A percentile compares a stretch with the other conserved stretches of the same genome.
Conservation (phyloP, 2,113 vertebrate species). For the Silurus glanis region DNA sequence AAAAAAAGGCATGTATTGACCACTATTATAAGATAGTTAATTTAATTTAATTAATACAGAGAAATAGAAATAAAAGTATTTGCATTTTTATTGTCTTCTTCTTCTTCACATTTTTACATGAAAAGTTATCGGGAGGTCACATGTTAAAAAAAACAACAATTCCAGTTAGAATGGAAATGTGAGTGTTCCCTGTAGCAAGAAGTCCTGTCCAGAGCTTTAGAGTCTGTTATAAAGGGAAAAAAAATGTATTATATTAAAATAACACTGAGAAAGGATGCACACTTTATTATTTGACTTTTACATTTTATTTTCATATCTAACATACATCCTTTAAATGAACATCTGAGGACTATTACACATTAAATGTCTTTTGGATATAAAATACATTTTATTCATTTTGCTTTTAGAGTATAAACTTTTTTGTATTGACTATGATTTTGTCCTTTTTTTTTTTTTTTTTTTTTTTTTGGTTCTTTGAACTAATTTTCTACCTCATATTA, state of each 20-base stretch:
- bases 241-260: not conserved
- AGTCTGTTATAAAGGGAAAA: not conserved
- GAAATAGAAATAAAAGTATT: not conserved
- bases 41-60: not conserved
- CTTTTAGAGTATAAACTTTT: not conserved
- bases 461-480: not conserved
- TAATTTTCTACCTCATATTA: slow-evolving; percentile 1
- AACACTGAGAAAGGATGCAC: not conserved
- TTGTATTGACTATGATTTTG: not conserved
- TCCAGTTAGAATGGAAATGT: not conserved
- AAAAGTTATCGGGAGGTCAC: no score
- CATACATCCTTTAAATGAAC: not conserved
- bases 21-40: not conserved
- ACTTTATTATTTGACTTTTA: not conserved
- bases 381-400: not conserved
- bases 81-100: no score
- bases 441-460: no score
- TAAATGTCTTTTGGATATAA: not conserved
- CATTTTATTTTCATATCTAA: not conserved
- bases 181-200: not conserved
- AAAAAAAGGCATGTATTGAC: no score
- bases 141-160: not conserved
- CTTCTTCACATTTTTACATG: no score
- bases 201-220: not conserved
- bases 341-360: not conserved